A percentile compares a stretch with the other conserved stretches of the same genome.
Conservation (phyloP, 1,140 invertebrate genomes). For the Hycleus cichorii region DNA sequence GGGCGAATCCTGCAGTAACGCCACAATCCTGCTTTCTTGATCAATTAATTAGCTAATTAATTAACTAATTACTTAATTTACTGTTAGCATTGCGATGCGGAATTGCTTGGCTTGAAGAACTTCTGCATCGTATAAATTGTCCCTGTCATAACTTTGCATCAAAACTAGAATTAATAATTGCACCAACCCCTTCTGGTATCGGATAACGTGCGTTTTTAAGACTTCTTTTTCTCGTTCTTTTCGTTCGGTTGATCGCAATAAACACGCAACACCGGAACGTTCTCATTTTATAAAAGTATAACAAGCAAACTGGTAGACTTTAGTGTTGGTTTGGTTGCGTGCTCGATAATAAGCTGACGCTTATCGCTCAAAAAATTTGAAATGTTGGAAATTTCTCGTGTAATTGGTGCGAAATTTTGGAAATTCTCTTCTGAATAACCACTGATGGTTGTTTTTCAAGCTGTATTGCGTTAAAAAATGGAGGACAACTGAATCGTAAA, state of each 20-base stretch:
- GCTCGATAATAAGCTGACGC: conserved; percentile 27
- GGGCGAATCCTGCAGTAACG: no score
- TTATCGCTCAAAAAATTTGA: background rate
- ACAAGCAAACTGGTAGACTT: conserved; percentile 21
- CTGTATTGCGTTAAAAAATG: no score
- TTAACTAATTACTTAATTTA: background rate
- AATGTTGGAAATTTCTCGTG: no score
- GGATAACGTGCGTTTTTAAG: conserved; percentile 4
- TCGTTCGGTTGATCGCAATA: background rate
- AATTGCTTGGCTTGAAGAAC: background rate
- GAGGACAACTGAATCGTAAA: conserved; percentile 17
- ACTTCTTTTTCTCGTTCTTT: background rate
- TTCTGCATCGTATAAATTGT: conserved; percentile 2
- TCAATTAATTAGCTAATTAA: no score
- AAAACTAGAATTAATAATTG: conserved; percentile 2
- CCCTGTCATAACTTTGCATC: background rate
- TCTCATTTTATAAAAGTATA: background rate
- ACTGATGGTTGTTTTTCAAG: no score
- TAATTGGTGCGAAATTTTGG: no score
- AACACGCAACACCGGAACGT: conserved; percentile 19
- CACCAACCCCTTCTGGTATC: background rate
- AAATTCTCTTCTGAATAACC: no score
- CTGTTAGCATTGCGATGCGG: no score
- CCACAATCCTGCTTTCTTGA: no score
- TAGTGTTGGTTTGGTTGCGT: conserved; percentile 27